phyloP scores from a whole-genome alignment of 2,888 invertebrate species.

The Epinotia brunnichana region DNA sequence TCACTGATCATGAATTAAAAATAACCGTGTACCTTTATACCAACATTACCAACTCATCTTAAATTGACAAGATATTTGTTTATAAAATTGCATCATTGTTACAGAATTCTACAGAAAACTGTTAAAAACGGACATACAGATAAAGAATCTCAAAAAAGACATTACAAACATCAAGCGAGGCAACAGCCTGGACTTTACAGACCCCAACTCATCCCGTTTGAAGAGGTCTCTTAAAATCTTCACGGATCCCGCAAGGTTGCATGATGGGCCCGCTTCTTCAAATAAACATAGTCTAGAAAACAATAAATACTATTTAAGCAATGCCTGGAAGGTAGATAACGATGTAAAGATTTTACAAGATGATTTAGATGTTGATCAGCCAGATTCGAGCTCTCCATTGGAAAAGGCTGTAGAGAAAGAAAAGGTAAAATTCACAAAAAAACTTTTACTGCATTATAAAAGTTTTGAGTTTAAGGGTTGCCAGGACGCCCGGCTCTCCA shows the following conservation, averaged over 20 bases:
- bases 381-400: neutral
- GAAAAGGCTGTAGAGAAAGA: neutral
- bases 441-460: too few species aligned
- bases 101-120: conserved; percentile 74
- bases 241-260: neutral
- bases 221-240: conserved; percentile 53
- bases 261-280: neutral
- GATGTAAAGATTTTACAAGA: neutral
- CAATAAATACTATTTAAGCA: neutral
- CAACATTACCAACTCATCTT: too few species aligned
- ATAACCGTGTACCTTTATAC: too few species aligned
- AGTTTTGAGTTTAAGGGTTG: too few species aligned
- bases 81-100: neutral
- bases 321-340: neutral
- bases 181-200: conserved; percentile 28
- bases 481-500: too few species aligned
- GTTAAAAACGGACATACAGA: conserved; percentile 67
- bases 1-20: too few species aligned
- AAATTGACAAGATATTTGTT: neutral
- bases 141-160: conserved; percentile 62
- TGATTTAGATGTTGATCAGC: neutral
- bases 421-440: neutral
- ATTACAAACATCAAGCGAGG: conserved; percentile 33
- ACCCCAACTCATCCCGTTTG: conserved; percentile 44
- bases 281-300: conserved; percentile 3